These are phyloP conservation scores for Sebastes taczanowskii DNA, from an alignment of 2,797 vertebrate genomes.

Conservation along the genomic window DNA sequence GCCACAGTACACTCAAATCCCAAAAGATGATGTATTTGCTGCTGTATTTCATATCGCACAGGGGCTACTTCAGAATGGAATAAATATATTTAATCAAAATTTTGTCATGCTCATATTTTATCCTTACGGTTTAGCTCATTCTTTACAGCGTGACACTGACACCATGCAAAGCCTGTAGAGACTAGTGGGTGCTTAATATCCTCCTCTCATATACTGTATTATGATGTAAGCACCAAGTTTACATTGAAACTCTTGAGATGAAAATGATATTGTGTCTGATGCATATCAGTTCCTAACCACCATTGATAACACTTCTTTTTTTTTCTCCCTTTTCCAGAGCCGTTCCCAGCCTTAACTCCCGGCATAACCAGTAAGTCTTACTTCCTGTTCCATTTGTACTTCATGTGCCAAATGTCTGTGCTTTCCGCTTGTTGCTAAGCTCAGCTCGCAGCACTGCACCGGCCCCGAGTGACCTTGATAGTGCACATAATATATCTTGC, in stretches of 20 bases:
- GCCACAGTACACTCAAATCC: background rate
- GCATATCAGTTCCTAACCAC: too few relatives aligned
- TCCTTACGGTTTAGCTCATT: background rate
- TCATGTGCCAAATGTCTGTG: constrained; percentile 74
- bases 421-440: constrained; percentile 81
- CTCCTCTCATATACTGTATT: background rate
- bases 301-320: constrained; percentile 1
- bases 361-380: constrained; percentile 87
- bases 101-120: background rate
- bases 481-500: background rate
- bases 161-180: background rate
- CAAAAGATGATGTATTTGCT: background rate
- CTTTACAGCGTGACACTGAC: background rate
- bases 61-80: background rate
- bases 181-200: background rate
- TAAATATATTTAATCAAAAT: background rate
- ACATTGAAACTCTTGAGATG: background rate
- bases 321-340: constrained; percentile 83
- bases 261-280: background rate
- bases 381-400: constrained; percentile 41
- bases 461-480: constrained; percentile 40
- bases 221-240: background rate
- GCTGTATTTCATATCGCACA: background rate
- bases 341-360: constrained; percentile 91
- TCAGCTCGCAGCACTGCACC: constrained; percentile 65